phyloP scores from a whole-genome alignment of 2,888 invertebrate species.

The Cephus nigrinus region DNA sequence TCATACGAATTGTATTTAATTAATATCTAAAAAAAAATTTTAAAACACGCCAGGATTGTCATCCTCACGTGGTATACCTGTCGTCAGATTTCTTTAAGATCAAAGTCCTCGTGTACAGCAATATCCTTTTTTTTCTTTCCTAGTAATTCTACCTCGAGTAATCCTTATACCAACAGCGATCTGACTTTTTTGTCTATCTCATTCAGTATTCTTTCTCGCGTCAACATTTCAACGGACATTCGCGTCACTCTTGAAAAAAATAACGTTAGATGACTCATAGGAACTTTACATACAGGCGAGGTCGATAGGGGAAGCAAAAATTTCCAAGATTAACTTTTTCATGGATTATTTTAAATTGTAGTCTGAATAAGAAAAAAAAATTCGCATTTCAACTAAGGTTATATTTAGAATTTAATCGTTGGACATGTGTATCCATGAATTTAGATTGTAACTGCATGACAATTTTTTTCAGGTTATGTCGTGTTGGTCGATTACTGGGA shows the following conservation, averaged over 20 bases:
- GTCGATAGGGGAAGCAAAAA: background rate
- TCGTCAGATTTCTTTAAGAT: background rate
- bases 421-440: background rate
- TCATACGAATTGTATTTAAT: background rate
- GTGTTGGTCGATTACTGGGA: too few relatives aligned
- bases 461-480: background rate
- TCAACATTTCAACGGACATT: background rate
- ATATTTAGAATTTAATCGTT: background rate
- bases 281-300: background rate
- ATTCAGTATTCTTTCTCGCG: background rate
- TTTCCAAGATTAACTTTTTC: background rate
- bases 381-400: background rate
- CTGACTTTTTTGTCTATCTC: background rate
- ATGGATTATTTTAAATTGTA: background rate
- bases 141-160: background rate
- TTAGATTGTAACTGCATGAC: background rate
- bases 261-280: background rate
- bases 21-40: too few relatives aligned
- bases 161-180: background rate
- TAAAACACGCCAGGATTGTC: background rate
- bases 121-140: background rate
- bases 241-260: background rate
- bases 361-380: background rate
- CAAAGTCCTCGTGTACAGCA: background rate
- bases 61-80: slow-evolving; percentile 6